phyloP scores from a whole-genome alignment of 92 coral and sea anemone species.

The Zoanthus solanderi region DNA sequence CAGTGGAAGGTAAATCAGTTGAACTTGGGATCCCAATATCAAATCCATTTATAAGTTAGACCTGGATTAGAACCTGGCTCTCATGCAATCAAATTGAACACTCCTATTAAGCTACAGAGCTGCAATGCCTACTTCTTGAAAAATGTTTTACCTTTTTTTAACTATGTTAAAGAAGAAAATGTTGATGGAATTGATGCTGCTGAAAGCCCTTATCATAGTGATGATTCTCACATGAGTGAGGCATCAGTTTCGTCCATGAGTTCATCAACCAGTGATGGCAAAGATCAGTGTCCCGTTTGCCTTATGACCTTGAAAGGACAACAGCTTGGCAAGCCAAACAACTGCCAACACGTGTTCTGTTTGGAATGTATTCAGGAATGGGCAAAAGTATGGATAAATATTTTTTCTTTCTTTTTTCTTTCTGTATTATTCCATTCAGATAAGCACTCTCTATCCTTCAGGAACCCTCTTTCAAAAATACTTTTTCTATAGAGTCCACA shows the following conservation, averaged over 20 bases:
- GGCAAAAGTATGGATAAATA: constrained; percentile 83
- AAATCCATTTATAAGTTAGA: no score
- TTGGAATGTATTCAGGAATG: constrained; percentile 91
- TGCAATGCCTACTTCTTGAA: no score
- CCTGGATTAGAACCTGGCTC: no score
- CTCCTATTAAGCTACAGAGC: no score
- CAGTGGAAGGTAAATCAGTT: no score
- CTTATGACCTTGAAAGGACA: constrained; percentile 92
- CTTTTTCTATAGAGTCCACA: no score
- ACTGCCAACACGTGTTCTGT: constrained; percentile 92
- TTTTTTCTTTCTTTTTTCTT: neutral
- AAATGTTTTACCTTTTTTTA: neutral
- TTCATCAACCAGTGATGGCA: constrained; percentile 25
- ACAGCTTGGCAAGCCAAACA: constrained; percentile 87
- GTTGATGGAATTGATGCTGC: constrained; percentile 47
- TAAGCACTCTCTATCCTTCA: neutral
- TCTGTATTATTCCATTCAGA: neutral
- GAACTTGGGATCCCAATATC: no score
- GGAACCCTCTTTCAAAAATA: neutral
- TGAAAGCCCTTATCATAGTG: constrained; percentile 34
- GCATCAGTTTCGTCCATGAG: constrained; percentile 50
- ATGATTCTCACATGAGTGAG: constrained; percentile 50
- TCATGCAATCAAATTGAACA: no score
- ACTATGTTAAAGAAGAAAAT: constrained; percentile 37
- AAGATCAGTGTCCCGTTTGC: constrained; percentile 92